Evolutionary conservation across 2,113 vertebrate species (phyloP).

Genomic region (Lepus europaeus): DNA sequence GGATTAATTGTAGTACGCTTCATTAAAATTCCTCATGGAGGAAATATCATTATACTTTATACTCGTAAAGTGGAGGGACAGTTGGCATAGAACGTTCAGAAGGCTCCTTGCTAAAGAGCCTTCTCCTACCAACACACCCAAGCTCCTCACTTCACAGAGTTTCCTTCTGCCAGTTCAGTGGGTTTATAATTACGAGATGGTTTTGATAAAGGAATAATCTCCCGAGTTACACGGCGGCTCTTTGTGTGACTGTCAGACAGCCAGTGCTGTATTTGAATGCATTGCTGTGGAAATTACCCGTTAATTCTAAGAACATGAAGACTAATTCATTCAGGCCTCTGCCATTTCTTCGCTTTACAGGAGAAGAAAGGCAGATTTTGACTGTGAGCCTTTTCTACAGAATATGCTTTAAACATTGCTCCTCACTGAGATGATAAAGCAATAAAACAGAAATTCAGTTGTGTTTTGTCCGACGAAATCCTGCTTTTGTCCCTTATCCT

Average conservation of each 20-base stretch:
- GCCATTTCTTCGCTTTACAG: constrained; percentile 57
- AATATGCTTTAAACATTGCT: constrained; percentile 33
- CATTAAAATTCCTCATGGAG: constrained; percentile 53
- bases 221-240: constrained; percentile 42
- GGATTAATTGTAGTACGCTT: constrained; percentile 12
- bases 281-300: constrained; percentile 65
- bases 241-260: constrained; percentile 56
- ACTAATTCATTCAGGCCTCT: constrained; percentile 48
- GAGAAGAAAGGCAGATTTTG: constrained; percentile 49
- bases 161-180: constrained; percentile 44
- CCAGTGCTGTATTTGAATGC: constrained; percentile 42
- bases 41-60: constrained; percentile 24
- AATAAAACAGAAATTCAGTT: constrained; percentile 67
- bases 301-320: constrained; percentile 70
- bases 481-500: not conserved
- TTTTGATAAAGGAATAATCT: constrained; percentile 60
- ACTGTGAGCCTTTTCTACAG: constrained; percentile 45
- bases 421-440: constrained; percentile 48
- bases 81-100: constrained; percentile 48
- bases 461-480: not conserved
- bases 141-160: constrained; percentile 12
- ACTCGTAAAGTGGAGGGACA: constrained; percentile 19
- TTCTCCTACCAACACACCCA: constrained; percentile 51
- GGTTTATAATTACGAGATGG: constrained; percentile 48
- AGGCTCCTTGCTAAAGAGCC: constrained; percentile 1